Conservation (phyloP, 2,888 invertebrate genomes). For the Orchesella flavescens region DNA sequence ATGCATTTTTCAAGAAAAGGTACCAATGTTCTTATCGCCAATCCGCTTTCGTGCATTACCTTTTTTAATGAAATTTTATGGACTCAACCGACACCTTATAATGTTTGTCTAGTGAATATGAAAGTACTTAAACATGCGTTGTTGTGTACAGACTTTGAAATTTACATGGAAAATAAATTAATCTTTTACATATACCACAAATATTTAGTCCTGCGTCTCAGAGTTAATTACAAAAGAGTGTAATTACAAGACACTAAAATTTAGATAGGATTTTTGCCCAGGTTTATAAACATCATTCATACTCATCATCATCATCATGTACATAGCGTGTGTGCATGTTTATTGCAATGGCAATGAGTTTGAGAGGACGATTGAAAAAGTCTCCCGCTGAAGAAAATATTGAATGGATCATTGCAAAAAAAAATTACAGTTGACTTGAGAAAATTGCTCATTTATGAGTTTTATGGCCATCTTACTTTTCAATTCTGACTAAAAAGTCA, state of each 20-base stretch:
- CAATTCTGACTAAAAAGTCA: background rate
- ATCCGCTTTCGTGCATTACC: too few relatives aligned
- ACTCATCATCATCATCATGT: background rate
- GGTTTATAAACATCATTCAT: background rate
- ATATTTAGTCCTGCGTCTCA: too few relatives aligned
- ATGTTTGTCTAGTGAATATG: too few relatives aligned
- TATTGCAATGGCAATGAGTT: constrained; percentile 24
- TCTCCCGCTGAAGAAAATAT: constrained; percentile 52
- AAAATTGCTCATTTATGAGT: constrained; percentile 45
- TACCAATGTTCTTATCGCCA: too few relatives aligned
- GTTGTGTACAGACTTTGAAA: background rate
- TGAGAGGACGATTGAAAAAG: constrained; percentile 20
- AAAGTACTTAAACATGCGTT: too few relatives aligned
- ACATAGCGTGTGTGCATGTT: constrained; percentile 5
- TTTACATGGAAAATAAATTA: too few relatives aligned
- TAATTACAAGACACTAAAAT: constrained; percentile 39
- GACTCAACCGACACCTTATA: too few relatives aligned
- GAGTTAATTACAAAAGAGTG: constrained; percentile 28
- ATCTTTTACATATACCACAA: too few relatives aligned
- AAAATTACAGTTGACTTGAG: constrained; percentile 8
- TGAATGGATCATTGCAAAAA: constrained; percentile 44
- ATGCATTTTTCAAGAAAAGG: too few relatives aligned
- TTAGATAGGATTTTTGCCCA: background rate
- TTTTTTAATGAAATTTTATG: too few relatives aligned
- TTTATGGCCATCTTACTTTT: constrained; percentile 28